phyloP scores from a whole-genome alignment of 2,113 vertebrate genomes.

The Leucoraja erinaceus region DNA sequence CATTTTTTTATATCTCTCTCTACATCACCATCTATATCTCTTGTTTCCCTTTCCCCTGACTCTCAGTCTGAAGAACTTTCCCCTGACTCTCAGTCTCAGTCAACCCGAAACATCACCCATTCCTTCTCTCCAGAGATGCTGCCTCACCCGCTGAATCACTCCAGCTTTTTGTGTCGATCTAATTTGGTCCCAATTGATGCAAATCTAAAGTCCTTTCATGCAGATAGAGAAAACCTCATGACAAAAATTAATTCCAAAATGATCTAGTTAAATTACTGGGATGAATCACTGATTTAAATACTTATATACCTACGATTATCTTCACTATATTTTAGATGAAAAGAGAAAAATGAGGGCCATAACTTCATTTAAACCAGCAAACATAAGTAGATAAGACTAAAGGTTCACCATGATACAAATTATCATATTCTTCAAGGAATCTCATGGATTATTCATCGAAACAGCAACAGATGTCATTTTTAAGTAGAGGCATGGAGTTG shows the following conservation, averaged over 20 bases:
- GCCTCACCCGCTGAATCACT: too few species aligned
- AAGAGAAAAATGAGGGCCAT: too few species aligned
- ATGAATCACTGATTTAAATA: background rate
- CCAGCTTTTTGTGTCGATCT: background rate
- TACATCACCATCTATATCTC: too few species aligned
- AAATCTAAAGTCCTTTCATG: too few species aligned
- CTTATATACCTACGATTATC: background rate
- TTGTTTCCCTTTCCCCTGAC: too few species aligned
- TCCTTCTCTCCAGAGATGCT: too few species aligned
- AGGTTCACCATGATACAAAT: background rate
- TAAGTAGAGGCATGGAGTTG: background rate
- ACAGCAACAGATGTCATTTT: constrained; percentile 1
- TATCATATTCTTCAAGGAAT: background rate
- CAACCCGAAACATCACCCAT: too few species aligned
- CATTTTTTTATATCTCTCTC: too few species aligned
- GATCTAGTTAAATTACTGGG: background rate
- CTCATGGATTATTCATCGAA: background rate
- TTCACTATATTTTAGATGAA: background rate
- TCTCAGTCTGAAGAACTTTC: too few species aligned
- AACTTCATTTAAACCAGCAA: background rate
- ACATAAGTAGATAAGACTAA: background rate
- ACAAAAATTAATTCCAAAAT: background rate
- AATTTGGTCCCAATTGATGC: background rate
- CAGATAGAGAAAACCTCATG: too few species aligned
- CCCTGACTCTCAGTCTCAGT: too few species aligned